Evolutionary conservation across 2,888 invertebrate genomes (phyloP), one percentile per base, ranked within the genome.

Genomic region (Neoitamus cyanurus): DNA sequence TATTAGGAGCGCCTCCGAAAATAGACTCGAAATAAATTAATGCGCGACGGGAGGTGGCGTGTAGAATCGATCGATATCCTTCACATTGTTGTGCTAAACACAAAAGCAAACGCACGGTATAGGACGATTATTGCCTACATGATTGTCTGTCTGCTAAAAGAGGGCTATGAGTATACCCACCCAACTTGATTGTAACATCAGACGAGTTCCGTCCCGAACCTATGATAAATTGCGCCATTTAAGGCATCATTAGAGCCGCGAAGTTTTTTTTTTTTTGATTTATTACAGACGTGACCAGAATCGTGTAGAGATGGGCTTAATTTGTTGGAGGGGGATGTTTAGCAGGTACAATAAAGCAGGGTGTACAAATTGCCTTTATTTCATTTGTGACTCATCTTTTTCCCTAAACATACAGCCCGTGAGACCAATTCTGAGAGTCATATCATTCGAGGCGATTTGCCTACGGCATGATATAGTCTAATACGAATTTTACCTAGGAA

Each of bases 241-340:
- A 73, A 31, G 73, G 73, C 36, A 58, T 73, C 73, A 73, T 73
- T 73, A 34, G 20, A 73, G 73, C 20, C 34, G 72, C 72, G 72
- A 36, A 73, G 34, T 20, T 73, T 58, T 37, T 37, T n/a, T 15
- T 42, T 42, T 42, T 73, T 73, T 73, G 73, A 73, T 37, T 73
- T 73, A 73, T 73, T 73, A 73, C 20, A 7, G 36, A 73, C 73
- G 73, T 73, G 73, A 73, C 31, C 11, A 37, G 73, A 15, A 36
- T 73, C 70, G n/a, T 1, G 30, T 2, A 70, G 11, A 11, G 31
- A 31, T 31, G 31, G 11, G n/a, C 5, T 58, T 58, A 9, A 20
- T 20, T 20, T 48, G 15, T 58, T 58, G 9, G 7, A 25, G 25
- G 2, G 58, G 58, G 25, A 58, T 25, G 15, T 58, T 58, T 25